phyloP scores from a whole-genome alignment of 2,113 vertebrate species.

The Gallinago jamesoni region DNA sequence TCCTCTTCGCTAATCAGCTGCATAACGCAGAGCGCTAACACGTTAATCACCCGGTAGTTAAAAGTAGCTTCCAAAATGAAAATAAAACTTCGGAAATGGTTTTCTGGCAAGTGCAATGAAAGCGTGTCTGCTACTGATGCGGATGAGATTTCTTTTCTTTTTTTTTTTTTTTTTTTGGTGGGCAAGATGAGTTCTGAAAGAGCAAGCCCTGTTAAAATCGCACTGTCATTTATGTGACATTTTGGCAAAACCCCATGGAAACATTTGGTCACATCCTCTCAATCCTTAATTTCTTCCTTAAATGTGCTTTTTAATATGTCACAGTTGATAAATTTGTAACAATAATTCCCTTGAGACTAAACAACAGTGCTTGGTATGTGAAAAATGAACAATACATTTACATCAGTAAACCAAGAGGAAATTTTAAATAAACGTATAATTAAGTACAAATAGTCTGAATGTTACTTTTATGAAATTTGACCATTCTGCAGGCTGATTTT shows the following conservation, averaged over 20 bases:
- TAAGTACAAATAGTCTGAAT: slow-evolving; percentile 60
- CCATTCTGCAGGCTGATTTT: slow-evolving; percentile 45
- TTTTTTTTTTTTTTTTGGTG: not conserved
- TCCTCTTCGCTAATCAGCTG: not conserved
- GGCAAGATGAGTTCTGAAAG: slow-evolving; percentile 27
- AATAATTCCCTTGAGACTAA: slow-evolving; percentile 76
- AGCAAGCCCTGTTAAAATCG: slow-evolving; percentile 35
- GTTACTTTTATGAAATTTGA: slow-evolving; percentile 53
- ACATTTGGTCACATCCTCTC: slow-evolving; percentile 77
- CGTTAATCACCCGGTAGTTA: not conserved
- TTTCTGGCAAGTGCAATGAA: not conserved
- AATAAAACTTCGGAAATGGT: not conserved
- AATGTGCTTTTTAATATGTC: slow-evolving; percentile 80
- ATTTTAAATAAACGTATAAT: slow-evolving; percentile 71
- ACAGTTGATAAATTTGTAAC: slow-evolving; percentile 77
- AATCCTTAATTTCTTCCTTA: slow-evolving; percentile 76
- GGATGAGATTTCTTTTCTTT: not conserved
- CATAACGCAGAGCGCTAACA: accelerated
- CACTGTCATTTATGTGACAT: slow-evolving; percentile 70
- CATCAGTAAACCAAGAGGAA: slow-evolving; percentile 64
- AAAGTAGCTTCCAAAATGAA: not conserved
- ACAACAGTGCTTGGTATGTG: slow-evolving; percentile 72
- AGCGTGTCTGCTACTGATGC: not conserved
- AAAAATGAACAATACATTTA: slow-evolving; percentile 79
- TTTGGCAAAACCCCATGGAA: slow-evolving; percentile 74